These are phyloP conservation scores for Drosophila sechellia DNA, from an alignment of 1,140 invertebrate species.

Conservation along the genomic window DNA sequence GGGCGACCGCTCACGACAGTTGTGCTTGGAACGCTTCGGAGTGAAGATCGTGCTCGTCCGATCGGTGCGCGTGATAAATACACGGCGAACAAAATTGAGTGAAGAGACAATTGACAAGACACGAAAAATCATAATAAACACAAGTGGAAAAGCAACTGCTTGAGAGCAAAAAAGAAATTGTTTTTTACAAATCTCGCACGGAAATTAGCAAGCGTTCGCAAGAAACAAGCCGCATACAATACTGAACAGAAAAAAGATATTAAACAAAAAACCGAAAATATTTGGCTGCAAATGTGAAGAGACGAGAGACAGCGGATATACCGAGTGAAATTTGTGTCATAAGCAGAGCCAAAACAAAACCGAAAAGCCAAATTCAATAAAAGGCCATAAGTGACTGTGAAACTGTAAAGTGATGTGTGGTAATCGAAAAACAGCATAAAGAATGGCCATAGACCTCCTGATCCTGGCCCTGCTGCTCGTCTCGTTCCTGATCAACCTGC, in stretches of 20 bases:
- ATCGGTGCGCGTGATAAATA: slow-evolving; percentile 54
- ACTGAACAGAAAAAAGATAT: slow-evolving; percentile 17
- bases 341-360: slow-evolving; percentile 42
- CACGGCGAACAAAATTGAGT: slow-evolving; percentile 25
- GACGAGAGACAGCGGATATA: slow-evolving; percentile 48
- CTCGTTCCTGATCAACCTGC: slow-evolving; percentile 81
- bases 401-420: slow-evolving; percentile 77
- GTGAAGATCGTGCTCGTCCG: slow-evolving; percentile 76
- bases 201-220: slow-evolving; percentile 81
- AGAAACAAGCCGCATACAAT: slow-evolving; percentile 65
- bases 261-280: slow-evolving; percentile 24
- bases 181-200: slow-evolving; percentile 64
- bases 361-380: slow-evolving; percentile 26
- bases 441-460: slow-evolving; percentile 84
- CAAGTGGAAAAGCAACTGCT: slow-evolving; percentile 39
- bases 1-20: slow-evolving; percentile 66
- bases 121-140: slow-evolving; percentile 14
- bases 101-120: slow-evolving; percentile 34
- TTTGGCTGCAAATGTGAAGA: slow-evolving; percentile 51
- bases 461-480: slow-evolving; percentile 81
- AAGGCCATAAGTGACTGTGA: slow-evolving; percentile 58
- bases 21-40: slow-evolving; percentile 83
- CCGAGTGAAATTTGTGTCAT: slow-evolving; percentile 72
- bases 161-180: slow-evolving; percentile 53
- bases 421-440: slow-evolving; percentile 41